These are phyloP conservation scores for Apeira syringaria DNA, from an alignment of 2,888 invertebrate species.

Conservation along the genomic window DNA sequence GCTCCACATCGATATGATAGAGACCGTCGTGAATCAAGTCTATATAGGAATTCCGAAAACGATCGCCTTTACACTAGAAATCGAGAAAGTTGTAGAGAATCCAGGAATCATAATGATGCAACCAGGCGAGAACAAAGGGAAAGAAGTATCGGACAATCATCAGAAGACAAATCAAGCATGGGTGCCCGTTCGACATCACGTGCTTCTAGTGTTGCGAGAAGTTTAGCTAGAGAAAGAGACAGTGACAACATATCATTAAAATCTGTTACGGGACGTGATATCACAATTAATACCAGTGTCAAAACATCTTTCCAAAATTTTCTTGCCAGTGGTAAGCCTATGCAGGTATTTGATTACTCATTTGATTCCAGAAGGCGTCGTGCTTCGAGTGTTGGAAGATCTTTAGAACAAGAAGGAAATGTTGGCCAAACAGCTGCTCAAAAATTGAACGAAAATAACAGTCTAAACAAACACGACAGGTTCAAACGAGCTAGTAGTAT, in stretches of 20 bases:
- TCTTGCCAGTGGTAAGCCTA: conserved; percentile 39
- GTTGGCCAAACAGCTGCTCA: conserved; percentile 21
- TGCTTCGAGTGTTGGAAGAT: conserved; percentile 67
- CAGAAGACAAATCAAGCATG: conserved; percentile 2
- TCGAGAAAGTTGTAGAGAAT: conserved; percentile 38
- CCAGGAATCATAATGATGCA: conserved; percentile 36
- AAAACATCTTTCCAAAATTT: conserved; percentile 62
- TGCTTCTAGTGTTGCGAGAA: conserved; percentile 38
- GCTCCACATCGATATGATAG: conserved; percentile 23
- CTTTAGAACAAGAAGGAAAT: conserved; percentile 39
- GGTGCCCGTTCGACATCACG: conserved; percentile 28
- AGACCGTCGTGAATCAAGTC: conserved; percentile 22
- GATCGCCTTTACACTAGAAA: conserved; percentile 34
- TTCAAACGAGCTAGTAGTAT: conserved; percentile 62
- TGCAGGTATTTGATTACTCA: conserved; percentile 40
- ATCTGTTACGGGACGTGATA: conserved; percentile 50
- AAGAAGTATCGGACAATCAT: conserved; percentile 41
- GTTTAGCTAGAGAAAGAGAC: conserved; percentile 20
- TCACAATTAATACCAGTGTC: conserved; percentile 68
- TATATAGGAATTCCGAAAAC: conserved; percentile 29
- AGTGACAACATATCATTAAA: conserved; percentile 47
- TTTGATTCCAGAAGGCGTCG: conserved; percentile 58
- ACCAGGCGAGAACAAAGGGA: conserved; percentile 42
- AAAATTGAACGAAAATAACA: conserved; percentile 11
- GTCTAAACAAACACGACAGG: conserved; percentile 39